phyloP scores from a whole-genome alignment of 2,113 vertebrate species.

The Electrona antarctica region DNA sequence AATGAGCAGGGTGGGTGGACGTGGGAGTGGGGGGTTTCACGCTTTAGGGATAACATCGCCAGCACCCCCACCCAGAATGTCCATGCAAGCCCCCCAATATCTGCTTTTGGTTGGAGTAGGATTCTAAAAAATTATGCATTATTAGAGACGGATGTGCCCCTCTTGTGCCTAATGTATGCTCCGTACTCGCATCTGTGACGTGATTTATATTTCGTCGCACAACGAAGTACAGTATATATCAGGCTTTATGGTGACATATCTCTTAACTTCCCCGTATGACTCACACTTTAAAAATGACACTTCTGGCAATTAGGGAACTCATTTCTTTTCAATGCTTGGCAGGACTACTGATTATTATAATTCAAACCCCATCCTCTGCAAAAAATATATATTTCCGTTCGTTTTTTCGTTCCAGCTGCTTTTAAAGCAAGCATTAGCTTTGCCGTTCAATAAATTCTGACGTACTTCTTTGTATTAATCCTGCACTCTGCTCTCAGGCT shows the following conservation, averaged over 20 bases:
- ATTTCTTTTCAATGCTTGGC: slow-evolving; percentile 1
- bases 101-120: too few relatives aligned
- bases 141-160: too few relatives aligned
- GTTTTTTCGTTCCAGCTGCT: neutral
- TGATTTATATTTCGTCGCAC: too few relatives aligned
- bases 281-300: slow-evolving; percentile 5
- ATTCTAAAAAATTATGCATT: too few relatives aligned
- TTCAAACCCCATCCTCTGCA: neutral
- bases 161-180: too few relatives aligned
- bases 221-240: neutral
- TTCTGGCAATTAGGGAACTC: slow-evolving; percentile 10
- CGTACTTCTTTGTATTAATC: neutral
- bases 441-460: neutral
- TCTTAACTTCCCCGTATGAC: neutral
- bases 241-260: slow-evolving; percentile 7
- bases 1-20: slow-evolving; percentile 23
- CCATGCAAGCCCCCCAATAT: too few relatives aligned
- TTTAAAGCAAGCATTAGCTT: slow-evolving; percentile 7
- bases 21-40: slow-evolving; percentile 5
- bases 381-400: too few relatives aligned
- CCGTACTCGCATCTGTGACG: too few relatives aligned
- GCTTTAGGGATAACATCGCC: slow-evolving; percentile 11
- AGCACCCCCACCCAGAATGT: neutral
- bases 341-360: slow-evolving; percentile 5
- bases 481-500: slow-evolving; percentile 3